These are phyloP conservation scores for Sinocyclocheilus anophthalmus DNA, from an alignment of 2,113 vertebrate genomes.

Conservation along the genomic window DNA sequence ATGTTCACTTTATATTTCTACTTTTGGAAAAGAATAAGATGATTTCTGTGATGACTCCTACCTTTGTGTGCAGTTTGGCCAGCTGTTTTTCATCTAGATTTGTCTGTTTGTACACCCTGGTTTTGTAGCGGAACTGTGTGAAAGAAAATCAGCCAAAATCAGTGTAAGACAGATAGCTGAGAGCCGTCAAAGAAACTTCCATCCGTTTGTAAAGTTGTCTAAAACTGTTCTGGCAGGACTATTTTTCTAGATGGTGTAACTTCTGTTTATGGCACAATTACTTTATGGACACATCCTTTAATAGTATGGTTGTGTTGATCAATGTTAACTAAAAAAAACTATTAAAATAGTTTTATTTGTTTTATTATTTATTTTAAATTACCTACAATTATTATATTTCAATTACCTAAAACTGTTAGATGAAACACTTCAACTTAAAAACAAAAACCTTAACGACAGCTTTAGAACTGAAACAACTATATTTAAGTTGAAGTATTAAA, in stretches of 20 bases:
- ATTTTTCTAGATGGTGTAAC: background rate
- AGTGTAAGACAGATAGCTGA: background rate
- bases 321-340: background rate
- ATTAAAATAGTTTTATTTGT: background rate
- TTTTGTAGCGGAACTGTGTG: slow-evolving; percentile 95
- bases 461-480: background rate
- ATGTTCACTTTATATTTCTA: background rate
- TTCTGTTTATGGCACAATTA: background rate
- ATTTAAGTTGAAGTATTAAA: background rate
- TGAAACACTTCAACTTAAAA: background rate
- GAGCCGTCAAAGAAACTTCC: background rate
- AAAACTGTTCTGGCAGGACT: background rate
- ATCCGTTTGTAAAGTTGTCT: background rate
- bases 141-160: slow-evolving; percentile 29
- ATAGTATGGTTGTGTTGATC: background rate
- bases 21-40: background rate
- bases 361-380: background rate
- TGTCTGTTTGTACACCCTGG: slow-evolving; percentile 93
- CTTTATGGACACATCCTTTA: too few species aligned
- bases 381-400: background rate
- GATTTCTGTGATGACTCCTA: slow-evolving; percentile 53
- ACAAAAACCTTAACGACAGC: too few species aligned
- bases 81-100: slow-evolving; percentile 96
- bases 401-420: background rate
- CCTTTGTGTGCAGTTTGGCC: slow-evolving; percentile 97